phyloP scores from a whole-genome alignment of 2,113 vertebrate species.

The Ivindomyrus marchei region DNA sequence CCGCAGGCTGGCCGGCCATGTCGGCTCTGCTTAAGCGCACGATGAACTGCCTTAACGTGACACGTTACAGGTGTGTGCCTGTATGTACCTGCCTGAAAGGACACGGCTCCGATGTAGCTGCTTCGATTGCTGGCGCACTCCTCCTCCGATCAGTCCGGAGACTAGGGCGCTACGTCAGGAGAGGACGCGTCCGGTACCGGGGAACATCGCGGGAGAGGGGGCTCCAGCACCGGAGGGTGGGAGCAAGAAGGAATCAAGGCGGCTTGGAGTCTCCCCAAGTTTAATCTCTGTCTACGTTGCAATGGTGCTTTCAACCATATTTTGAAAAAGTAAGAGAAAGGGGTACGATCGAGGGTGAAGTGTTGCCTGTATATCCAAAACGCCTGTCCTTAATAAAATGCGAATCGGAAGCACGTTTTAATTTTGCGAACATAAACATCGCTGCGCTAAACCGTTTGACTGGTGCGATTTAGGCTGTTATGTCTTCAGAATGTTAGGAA shows the following conservation, averaged over 20 bases:
- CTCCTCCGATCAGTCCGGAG: background rate
- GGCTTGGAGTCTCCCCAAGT: background rate
- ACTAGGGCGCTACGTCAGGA: background rate
- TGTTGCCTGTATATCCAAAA: background rate
- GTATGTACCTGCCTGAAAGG: background rate
- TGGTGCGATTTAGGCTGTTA: background rate
- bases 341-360: background rate
- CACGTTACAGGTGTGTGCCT: background rate
- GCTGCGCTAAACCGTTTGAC: too few relatives aligned
- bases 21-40: background rate
- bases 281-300: background rate
- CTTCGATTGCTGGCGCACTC: background rate
- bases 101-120: background rate
- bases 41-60: background rate
- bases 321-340: background rate
- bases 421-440: background rate
- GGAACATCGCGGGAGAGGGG: background rate
- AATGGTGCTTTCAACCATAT: background rate
- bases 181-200: background rate
- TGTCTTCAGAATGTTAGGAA: background rate
- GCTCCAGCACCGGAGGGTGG: background rate
- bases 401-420: background rate
- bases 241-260: background rate
- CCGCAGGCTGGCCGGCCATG: background rate
- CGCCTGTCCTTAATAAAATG: background rate